Evolutionary conservation across 1,140 invertebrate species (phyloP).

Genomic region (Drosophila melanica): DNA sequence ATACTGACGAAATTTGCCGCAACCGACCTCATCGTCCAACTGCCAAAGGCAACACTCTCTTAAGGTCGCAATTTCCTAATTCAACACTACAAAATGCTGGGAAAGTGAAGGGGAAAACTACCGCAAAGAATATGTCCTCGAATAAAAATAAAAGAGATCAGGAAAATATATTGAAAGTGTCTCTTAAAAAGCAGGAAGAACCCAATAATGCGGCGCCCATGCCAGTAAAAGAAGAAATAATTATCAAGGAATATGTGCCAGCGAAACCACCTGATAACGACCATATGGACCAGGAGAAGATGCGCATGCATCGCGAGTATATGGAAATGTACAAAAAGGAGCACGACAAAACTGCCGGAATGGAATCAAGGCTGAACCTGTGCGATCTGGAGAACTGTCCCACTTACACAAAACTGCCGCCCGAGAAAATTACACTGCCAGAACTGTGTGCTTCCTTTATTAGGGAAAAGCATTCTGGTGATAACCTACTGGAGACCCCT

Average conservation of each 20-base stretch:
- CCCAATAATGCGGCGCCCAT: too few relatives aligned
- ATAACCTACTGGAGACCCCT: too few relatives aligned
- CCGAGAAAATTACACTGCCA: neutral
- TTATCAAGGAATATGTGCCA: neutral
- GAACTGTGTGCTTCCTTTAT: neutral
- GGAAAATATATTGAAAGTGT: neutral
- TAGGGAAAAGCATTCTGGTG: neutral
- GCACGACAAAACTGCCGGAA: slow-evolving; percentile 20
- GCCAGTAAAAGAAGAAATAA: slow-evolving; percentile 2
- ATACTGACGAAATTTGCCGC: slow-evolving; percentile 31
- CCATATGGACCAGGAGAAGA: neutral
- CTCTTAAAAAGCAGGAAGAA: neutral
- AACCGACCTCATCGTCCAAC: neutral
- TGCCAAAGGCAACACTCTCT: neutral
- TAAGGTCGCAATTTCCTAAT: neutral
- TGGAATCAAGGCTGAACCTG: neutral
- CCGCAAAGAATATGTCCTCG: neutral
- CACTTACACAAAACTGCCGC: slow-evolving; percentile 32
- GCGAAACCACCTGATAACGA: neutral
- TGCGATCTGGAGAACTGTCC: neutral
- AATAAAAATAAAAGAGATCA: neutral
- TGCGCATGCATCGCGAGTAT: slow-evolving; percentile 25
- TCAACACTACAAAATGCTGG: neutral
- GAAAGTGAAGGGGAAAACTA: neutral
- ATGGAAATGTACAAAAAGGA: slow-evolving; percentile 24